These are phyloP conservation scores for Drymodes brunneopygia DNA, from an alignment of 2,113 vertebrate species.

Conservation along the genomic window DNA sequence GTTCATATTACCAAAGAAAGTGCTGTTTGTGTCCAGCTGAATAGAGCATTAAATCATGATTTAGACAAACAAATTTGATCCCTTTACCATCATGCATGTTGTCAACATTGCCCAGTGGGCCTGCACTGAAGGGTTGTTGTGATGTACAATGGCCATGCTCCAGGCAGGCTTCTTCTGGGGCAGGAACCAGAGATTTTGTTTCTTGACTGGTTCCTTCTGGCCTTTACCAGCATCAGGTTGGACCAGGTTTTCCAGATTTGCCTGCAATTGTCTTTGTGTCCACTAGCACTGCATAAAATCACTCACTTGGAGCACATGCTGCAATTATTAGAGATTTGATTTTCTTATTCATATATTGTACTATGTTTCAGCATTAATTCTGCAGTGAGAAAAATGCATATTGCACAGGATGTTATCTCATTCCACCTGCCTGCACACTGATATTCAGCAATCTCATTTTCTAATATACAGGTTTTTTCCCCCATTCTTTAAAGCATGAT, in stretches of 20 bases:
- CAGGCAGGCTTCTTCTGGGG: not conserved
- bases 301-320: not conserved
- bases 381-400: not conserved
- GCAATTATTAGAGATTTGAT: not conserved
- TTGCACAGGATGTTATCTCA: not conserved
- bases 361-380: not conserved
- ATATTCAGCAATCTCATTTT: not conserved
- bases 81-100: not conserved
- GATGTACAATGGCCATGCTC: not conserved
- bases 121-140: not conserved
- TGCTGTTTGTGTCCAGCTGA: not conserved
- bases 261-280: not conserved
- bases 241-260: not conserved
- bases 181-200: not conserved
- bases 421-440: not conserved
- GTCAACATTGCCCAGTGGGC: accelerated
- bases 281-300: not conserved
- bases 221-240: not conserved
- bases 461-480: not conserved
- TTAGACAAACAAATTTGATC: not conserved
- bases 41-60: not conserved
- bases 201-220: not conserved
- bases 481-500: not conserved
- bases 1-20: not conserved
- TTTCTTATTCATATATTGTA: not conserved